Conservation (phyloP, 2,797 vertebrate genomes). For the Enteromius unitaeniatus region DNA sequence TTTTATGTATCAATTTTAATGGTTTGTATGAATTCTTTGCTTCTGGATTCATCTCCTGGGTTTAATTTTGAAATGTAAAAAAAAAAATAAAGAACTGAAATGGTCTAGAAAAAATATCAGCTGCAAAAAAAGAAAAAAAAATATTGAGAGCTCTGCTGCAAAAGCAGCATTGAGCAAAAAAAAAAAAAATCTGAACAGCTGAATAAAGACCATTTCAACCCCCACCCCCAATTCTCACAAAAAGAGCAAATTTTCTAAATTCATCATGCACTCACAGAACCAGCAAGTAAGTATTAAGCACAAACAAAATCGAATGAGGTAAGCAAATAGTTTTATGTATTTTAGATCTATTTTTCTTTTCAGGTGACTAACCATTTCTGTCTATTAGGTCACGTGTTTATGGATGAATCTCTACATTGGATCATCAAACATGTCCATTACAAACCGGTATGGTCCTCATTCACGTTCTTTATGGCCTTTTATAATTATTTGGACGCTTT, state of each 20-base stretch:
- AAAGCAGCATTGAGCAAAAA: slow-evolving; percentile 67
- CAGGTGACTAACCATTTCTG: neutral
- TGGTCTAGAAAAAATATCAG: slow-evolving; percentile 86
- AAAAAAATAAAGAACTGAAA: slow-evolving; percentile 98
- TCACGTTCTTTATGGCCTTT: neutral
- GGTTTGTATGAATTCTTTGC: slow-evolving; percentile 97
- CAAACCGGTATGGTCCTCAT: neutral
- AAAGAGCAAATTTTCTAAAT: slow-evolving; percentile 85
- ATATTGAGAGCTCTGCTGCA: slow-evolving; percentile 76
- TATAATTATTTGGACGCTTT: slow-evolving; percentile 1
- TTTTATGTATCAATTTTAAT: slow-evolving; percentile 97
- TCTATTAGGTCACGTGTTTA: neutral
- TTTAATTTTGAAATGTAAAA: slow-evolving; percentile 91
- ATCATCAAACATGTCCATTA: neutral
- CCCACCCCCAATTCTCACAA: slow-evolving; percentile 81
- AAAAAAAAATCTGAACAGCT: slow-evolving; percentile 63
- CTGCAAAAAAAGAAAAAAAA: slow-evolving; percentile 75
- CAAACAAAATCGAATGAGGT: slow-evolving; percentile 55
- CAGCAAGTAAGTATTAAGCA: slow-evolving; percentile 13
- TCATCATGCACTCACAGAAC: neutral
- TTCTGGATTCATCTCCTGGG: slow-evolving; percentile 83
- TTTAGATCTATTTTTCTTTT: neutral
- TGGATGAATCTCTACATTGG: neutral
- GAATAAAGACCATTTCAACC: slow-evolving; percentile 84
- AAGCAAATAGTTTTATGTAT: slow-evolving; percentile 41